These are phyloP conservation scores for Lamproptera curius DNA, from an alignment of 2,888 invertebrate species.

Conservation along the genomic window DNA sequence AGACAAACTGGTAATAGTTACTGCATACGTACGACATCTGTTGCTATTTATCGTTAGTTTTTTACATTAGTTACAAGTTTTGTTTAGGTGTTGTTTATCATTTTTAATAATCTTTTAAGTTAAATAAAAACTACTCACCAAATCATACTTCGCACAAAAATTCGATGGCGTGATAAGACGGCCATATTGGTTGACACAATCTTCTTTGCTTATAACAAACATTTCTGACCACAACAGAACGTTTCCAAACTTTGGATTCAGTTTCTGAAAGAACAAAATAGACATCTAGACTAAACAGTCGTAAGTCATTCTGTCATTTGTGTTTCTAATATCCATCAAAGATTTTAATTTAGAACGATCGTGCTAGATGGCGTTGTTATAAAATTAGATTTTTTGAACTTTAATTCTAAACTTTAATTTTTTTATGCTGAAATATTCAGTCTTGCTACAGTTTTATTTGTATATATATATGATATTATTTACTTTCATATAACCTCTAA, in stretches of 20 bases:
- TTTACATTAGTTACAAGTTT: background rate
- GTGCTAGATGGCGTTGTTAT: no score
- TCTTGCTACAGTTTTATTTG: no score
- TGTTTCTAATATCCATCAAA: no score
- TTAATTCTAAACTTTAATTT: no score
- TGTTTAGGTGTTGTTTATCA: background rate
- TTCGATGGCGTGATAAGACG: constrained; percentile 43
- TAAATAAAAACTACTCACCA: constrained; percentile 34
- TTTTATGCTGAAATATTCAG: no score
- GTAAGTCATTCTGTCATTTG: no score
- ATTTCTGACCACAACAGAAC: constrained; percentile 44
- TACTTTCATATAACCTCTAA: no score
- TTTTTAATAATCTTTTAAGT: background rate
- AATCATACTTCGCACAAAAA: constrained; percentile 47
- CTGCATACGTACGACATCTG: background rate
- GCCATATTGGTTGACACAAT: constrained; percentile 36
- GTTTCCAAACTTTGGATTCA: constrained; percentile 33
- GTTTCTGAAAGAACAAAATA: constrained; percentile 36
- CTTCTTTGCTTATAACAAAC: constrained; percentile 34
- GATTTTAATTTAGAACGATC: no score
- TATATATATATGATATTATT: no score
- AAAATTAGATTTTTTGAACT: no score
- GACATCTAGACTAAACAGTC: constrained; percentile 23
- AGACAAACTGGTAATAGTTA: no score
- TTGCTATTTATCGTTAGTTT: background rate